These are phyloP conservation scores for Drosophila kohkoa DNA, from an alignment of 1,140 invertebrate genomes.

Conservation along the genomic window DNA sequence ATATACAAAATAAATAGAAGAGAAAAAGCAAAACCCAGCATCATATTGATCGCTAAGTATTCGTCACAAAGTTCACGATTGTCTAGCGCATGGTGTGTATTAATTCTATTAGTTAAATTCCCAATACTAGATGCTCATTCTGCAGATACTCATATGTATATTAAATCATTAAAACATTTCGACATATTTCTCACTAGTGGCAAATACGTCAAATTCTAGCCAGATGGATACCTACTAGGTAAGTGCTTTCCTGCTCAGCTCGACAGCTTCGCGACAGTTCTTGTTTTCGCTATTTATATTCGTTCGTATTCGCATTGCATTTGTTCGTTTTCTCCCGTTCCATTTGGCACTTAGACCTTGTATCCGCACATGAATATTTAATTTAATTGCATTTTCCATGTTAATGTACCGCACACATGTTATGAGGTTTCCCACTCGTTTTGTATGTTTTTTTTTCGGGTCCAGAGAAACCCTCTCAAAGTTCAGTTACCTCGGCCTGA, in stretches of 20 bases:
- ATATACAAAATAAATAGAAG: neutral
- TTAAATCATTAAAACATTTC: conserved; percentile 24
- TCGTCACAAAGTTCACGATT: neutral
- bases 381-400: conserved; percentile 64
- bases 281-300: conserved; percentile 22
- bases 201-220: conserved; percentile 75
- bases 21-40: neutral
- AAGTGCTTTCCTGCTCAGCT: conserved; percentile 48
- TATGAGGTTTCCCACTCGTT: conserved; percentile 7
- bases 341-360: conserved; percentile 43
- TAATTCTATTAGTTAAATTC: neutral
- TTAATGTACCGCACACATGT: conserved; percentile 66
- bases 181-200: conserved; percentile 54
- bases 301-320: conserved; percentile 9
- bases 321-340: conserved; percentile 1
- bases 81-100: conserved; percentile 57
- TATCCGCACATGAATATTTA: conserved; percentile 61
- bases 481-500: conserved; percentile 67
- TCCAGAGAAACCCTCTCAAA: conserved; percentile 6
- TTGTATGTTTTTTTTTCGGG: neutral
- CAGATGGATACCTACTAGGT: conserved; percentile 76
- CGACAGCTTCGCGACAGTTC: conserved; percentile 13
- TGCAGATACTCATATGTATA: conserved; percentile 2
- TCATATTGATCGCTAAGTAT: conserved; percentile 36
- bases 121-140: conserved; percentile 6